phyloP scores from a whole-genome alignment of 1,140 invertebrate genomes.

The Fopius arisanus region DNA sequence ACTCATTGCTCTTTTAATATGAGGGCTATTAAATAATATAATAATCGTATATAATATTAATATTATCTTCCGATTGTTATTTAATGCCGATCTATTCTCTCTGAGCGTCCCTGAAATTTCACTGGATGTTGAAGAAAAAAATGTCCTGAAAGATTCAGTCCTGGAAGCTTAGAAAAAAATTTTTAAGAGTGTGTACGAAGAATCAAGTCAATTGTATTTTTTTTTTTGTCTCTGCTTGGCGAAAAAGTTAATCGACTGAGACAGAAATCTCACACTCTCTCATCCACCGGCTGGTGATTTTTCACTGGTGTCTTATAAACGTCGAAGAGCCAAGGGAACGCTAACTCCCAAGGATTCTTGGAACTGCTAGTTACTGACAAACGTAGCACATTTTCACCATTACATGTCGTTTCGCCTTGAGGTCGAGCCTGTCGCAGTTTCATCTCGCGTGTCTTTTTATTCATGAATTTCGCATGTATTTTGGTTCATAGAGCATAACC shows the following conservation, averaged over 20 bases:
- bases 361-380: not conserved
- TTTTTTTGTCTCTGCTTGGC: not conserved
- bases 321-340: not conserved
- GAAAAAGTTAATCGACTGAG: not conserved
- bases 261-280: not conserved
- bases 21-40: too few relatives aligned
- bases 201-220: too few relatives aligned
- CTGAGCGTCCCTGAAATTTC: too few relatives aligned
- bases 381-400: not conserved
- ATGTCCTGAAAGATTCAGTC: too few relatives aligned
- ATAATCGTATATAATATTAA: too few relatives aligned
- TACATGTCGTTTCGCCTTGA: not conserved
- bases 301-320: constrained; percentile 2
- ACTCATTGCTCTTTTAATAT: too few relatives aligned
- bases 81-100: too few relatives aligned
- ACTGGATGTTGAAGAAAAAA: too few relatives aligned
- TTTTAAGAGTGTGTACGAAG: too few relatives aligned
- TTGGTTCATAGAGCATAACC: not conserved
- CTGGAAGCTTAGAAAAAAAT: too few relatives aligned
- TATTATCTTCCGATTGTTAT: too few relatives aligned
- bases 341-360: constrained; percentile 1
- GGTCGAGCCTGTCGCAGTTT: not conserved
- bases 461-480: not conserved
- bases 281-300: not conserved
- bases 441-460: not conserved